phyloP scores from a whole-genome alignment of 92 coral and sea anemone species.

The Palythoa heliodiscus region DNA sequence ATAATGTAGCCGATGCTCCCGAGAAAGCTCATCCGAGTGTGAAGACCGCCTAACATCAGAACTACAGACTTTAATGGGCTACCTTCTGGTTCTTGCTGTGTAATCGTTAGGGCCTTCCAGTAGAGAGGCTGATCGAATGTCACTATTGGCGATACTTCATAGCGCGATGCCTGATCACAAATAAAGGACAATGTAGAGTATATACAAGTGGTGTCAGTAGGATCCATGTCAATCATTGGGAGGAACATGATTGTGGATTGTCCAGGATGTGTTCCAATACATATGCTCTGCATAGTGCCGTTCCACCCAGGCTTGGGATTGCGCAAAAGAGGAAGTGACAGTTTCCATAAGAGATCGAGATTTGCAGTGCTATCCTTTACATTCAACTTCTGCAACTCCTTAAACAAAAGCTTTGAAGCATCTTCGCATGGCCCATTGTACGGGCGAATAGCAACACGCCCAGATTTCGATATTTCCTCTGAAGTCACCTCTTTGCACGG shows the following conservation, averaged over 20 bases:
- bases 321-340: constrained; percentile 38
- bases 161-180: constrained; percentile 52
- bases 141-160: constrained; percentile 42
- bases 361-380: constrained; percentile 20
- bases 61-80: constrained; percentile 45
- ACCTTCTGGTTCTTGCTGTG: constrained; percentile 48
- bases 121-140: constrained; percentile 71
- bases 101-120: constrained; percentile 58
- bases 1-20: constrained; percentile 54
- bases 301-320: constrained; percentile 59
- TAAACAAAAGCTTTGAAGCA: not conserved
- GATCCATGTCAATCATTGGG: constrained; percentile 66
- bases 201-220: constrained; percentile 60
- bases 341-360: constrained; percentile 38
- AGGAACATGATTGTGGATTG: constrained; percentile 55
- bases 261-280: constrained; percentile 52
- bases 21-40: constrained; percentile 64
- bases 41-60: constrained; percentile 57
- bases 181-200: constrained; percentile 54
- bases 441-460: constrained; percentile 44
- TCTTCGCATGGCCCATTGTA: not conserved
- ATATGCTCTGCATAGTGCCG: constrained; percentile 58
- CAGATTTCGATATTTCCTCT: constrained; percentile 45
- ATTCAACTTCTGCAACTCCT: not conserved
- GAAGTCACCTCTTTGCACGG: constrained; percentile 51